Percentiles rank a stretch among this genome's conserved stretches.
These are phyloP conservation scores for Ecliptopera silaceata DNA, from an alignment of 2,888 invertebrate species.

Conservation along the genomic window DNA sequence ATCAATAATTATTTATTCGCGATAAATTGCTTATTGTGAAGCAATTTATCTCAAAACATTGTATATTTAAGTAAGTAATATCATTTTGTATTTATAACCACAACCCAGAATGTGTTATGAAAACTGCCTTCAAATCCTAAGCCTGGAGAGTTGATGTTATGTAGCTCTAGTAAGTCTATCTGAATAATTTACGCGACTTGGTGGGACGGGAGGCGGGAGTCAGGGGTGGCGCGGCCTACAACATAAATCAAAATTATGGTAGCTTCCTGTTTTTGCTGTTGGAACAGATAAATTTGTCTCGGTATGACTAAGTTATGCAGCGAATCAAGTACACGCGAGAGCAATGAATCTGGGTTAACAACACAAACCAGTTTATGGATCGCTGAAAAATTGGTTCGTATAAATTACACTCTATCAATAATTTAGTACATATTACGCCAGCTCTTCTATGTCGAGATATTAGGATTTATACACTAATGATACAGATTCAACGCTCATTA, in stretches of 20 bases:
- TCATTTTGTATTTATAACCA: too few species aligned
- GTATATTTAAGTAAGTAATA: neutral
- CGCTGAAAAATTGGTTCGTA: too few species aligned
- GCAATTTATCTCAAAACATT: neutral
- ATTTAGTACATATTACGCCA: too few species aligned
- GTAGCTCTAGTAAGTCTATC: slow-evolving; percentile 36
- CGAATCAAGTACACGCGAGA: neutral
- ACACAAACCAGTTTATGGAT: too few species aligned
- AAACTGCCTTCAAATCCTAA: neutral
- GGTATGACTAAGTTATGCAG: neutral
- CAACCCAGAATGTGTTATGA: slow-evolving; percentile 8
- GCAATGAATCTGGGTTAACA: neutral
- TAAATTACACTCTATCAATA: too few species aligned
- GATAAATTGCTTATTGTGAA: too few species aligned
- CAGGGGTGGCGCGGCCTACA: slow-evolving; percentile 15
- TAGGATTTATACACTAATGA: too few species aligned
- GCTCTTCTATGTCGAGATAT: too few species aligned
- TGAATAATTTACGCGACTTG: slow-evolving; percentile 46
- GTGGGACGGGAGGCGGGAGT: slow-evolving; percentile 17
- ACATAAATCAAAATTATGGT: slow-evolving; percentile 12
- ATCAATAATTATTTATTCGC: neutral
- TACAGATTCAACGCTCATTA: too few species aligned
- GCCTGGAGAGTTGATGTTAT: slow-evolving; percentile 24
- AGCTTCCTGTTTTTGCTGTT: slow-evolving; percentile 7
- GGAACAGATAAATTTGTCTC: slow-evolving; percentile 6